Base-by-base conservation (phyloP, 2,797 vertebrate species). In the Melanotaenia maccullochi region DNA sequence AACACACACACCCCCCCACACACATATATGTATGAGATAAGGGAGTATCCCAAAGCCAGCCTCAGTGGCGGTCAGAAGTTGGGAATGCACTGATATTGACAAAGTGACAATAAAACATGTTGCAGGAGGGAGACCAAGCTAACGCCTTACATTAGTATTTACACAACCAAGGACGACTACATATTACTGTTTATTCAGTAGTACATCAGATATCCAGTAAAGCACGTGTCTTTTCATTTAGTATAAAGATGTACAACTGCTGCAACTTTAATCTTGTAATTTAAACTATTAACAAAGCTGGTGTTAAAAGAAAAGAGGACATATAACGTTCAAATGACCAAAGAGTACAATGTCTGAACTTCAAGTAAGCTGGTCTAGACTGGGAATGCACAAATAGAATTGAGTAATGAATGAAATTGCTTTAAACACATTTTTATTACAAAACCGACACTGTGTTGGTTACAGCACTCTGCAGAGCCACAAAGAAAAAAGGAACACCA, bases 61-160 rank as follows among this genome's bases (percentile, higher is more conserved):
- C 42, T 74, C 40, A 38, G 32, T 12, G 40, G 36, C 16, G 36
- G 60, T 24, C 36, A 66, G 52, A 30, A 51, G 51, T 30, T 49
- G 38, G 59, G 52, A 80, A 72, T 66, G 54, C 9, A 44, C 38
- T 12, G 62, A 71, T 81, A 77, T 74, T 78, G 82, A 81, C 73
- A 78, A 79, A 83, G 56, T 84, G 79, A 84, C 82, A 64, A 84
- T 62, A 49, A 78, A 70, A 51, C n/a, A 18, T 22, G 28, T 18
- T 40, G 68, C 28, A 71, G 49, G 47, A 71, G 16, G 22, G 14
- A 64, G 30, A 70, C 51, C 38, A 74, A 71, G 35, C 40, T 49
- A 9, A 75, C 24, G 47, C 32, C 60, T 67, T 71, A 68, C 14
- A 73, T 32, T 56, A 57, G 49, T 73, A 71, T 81, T 81, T 63